phyloP scores from a whole-genome alignment of 2,888 invertebrate species.

The Erebia epiphron region DNA sequence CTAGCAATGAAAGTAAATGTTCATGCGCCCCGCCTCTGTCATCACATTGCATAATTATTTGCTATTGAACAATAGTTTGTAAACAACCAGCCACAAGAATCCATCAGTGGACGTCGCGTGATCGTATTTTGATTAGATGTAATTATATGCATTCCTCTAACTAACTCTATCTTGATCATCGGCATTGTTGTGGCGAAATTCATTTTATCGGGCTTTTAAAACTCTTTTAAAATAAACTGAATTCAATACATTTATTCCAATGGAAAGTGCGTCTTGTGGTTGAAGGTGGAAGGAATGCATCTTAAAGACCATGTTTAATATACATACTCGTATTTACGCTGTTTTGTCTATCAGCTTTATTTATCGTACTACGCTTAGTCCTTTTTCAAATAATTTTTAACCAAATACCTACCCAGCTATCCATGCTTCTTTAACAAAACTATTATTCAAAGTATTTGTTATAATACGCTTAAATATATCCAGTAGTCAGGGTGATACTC shows the following conservation, averaged over 20 bases:
- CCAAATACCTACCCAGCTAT: no score
- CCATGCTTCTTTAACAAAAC: no score
- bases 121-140: slow-evolving; percentile 63
- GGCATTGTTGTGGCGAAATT: slow-evolving; percentile 27
- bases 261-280: not conserved
- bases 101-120: slow-evolving; percentile 65
- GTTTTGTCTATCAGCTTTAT: no score
- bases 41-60: slow-evolving; percentile 78
- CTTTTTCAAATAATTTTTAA: no score
- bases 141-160: slow-evolving; percentile 27
- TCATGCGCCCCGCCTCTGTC: slow-evolving; percentile 64
- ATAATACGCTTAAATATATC: no score
- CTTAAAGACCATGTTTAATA: not conserved
- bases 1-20: slow-evolving; percentile 77
- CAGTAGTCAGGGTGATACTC: no score
- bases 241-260: slow-evolving; percentile 8
- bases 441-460: no score
- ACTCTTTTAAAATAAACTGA: slow-evolving; percentile 19
- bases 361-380: no score
- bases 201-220: slow-evolving; percentile 11
- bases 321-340: no score
- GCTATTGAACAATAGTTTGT: slow-evolving; percentile 78
- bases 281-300: not conserved
- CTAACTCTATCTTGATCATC: slow-evolving; percentile 16
- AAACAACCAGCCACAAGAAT: slow-evolving; percentile 69